Base-by-base conservation (phyloP, 2,888 invertebrate genomes). In the Zygogramma bicolorata region DNA sequence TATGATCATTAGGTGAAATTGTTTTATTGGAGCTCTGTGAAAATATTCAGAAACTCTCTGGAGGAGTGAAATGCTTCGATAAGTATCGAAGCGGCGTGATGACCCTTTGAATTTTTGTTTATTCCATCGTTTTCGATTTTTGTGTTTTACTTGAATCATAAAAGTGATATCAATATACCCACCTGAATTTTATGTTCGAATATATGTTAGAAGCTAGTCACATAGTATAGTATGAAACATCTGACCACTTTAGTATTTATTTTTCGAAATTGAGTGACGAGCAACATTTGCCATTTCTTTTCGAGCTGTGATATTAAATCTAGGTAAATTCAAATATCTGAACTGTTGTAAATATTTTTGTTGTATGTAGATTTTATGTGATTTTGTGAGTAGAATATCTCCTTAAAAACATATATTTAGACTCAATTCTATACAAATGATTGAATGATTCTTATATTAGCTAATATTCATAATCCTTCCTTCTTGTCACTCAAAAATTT, bases 301-400 rank as follows among this genome's bases (percentile, higher is more conserved):
- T 67, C 40, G 29, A 71, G 61, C 74, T 74, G 74, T 74, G 74
- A 74, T 74, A 74, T 68, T 74, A 74, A 20, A 49, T 67, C 10
- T 74, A 74, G 71, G 74, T 71, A 29, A 25, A 67, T 60, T 22
- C 61, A 31, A 61, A 42, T 20, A 53, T 25, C 13, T 22, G 4
- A n/a, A 25, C 20, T 18, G 34, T 29, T 70, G 61, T 61, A 70
- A 65, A 70, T 38, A 53, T 40, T 61, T 66, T 27, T 22, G 59
- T 46, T 38, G 8, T 25, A 8, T 53, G 49, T 53, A 22, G 29
- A 66, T 57, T 66, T 25, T 40, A 61, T 34, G 22, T 13, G 38
- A 59, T 27, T 66, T 69, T 61, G 63, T 53, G 31, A 68, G 70
- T 65, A n/a, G 13, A 53, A 13, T 68, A 62, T 73, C 69, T 70